phyloP scores from a whole-genome alignment of 2,113 vertebrate species.

The Amphiprion percula region DNA sequence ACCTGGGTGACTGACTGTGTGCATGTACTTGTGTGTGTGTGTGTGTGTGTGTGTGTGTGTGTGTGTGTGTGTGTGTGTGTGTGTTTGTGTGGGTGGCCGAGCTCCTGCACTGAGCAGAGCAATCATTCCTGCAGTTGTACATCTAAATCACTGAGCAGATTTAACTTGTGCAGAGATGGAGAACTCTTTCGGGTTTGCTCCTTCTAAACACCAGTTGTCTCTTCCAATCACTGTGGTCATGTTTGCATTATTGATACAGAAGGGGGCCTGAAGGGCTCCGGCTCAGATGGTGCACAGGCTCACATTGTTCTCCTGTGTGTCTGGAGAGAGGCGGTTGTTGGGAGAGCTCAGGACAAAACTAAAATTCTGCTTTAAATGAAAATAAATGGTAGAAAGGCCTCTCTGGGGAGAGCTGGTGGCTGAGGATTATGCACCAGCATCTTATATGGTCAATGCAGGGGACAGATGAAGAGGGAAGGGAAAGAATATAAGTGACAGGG shows the following conservation, averaged over 20 bases:
- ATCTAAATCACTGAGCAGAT: conserved; percentile 87
- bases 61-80: conserved; percentile 35
- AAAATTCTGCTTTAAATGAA: conserved; percentile 82
- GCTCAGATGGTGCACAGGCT: conserved; percentile 85
- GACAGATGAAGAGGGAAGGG: not conserved
- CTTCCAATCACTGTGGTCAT: conserved; percentile 90
- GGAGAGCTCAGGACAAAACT: conserved; percentile 60
- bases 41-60: conserved; percentile 26
- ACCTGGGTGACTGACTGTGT: conserved; percentile 54
- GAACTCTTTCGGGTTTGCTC: conserved; percentile 83
- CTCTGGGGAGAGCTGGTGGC: conserved; percentile 81
- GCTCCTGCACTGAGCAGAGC: conserved; percentile 26
- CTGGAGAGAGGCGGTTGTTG: conserved; percentile 70
- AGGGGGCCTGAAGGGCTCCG: conserved; percentile 80
- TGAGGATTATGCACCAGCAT: conserved; percentile 74
- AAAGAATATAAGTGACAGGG: not conserved
- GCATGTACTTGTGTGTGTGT: conserved; percentile 35
- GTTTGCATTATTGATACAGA: conserved; percentile 91
- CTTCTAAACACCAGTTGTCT: conserved; percentile 91
- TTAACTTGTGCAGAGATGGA: conserved; percentile 79
- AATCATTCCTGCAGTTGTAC: conserved; percentile 82
- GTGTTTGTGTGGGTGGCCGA: not conserved
- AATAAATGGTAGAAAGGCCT: conserved; percentile 81
- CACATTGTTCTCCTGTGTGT: conserved; percentile 81
- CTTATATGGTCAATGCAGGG: not conserved